Evolutionary conservation across 2,797 vertebrate species (phyloP).

Genomic region (Pempheris klunzingeri): DNA sequence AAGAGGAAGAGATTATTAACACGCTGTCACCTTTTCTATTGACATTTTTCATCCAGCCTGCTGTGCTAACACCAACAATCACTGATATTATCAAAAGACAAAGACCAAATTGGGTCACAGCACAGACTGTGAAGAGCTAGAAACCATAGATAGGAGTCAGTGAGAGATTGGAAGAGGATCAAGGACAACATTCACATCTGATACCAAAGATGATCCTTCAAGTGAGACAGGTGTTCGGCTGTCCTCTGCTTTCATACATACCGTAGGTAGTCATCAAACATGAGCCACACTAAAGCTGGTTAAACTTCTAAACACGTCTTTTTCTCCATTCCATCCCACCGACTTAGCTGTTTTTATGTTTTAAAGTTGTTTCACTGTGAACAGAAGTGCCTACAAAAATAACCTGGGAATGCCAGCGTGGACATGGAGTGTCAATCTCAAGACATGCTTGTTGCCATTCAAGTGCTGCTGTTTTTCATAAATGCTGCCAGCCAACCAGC

Average conservation of each 20-base stretch:
- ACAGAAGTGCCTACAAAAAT: too few relatives aligned
- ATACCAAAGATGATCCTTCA: neutral
- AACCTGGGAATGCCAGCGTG: too few relatives aligned
- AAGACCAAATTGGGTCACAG: neutral
- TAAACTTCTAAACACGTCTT: neutral
- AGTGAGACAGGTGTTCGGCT: neutral
- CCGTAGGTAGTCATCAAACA: neutral
- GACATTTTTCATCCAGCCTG: neutral
- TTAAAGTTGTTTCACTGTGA: too few relatives aligned
- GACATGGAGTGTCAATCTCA: too few relatives aligned
- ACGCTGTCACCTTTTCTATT: constrained; percentile 18
- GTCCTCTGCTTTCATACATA: neutral
- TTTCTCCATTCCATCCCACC: neutral
- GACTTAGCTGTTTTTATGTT: too few relatives aligned
- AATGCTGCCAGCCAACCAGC: too few relatives aligned
- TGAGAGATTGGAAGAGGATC: too few relatives aligned
- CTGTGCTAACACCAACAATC: neutral
- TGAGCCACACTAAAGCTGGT: neutral
- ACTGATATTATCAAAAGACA: neutral
- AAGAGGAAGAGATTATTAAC: neutral
- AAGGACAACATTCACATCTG: neutral
- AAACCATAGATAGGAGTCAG: neutral
- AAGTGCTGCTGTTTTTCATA: too few relatives aligned
- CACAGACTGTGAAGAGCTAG: neutral
- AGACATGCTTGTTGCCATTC: too few relatives aligned